Conservation (phyloP, 2,113 vertebrate genomes). For the Mesembrinibis cayennensis region DNA sequence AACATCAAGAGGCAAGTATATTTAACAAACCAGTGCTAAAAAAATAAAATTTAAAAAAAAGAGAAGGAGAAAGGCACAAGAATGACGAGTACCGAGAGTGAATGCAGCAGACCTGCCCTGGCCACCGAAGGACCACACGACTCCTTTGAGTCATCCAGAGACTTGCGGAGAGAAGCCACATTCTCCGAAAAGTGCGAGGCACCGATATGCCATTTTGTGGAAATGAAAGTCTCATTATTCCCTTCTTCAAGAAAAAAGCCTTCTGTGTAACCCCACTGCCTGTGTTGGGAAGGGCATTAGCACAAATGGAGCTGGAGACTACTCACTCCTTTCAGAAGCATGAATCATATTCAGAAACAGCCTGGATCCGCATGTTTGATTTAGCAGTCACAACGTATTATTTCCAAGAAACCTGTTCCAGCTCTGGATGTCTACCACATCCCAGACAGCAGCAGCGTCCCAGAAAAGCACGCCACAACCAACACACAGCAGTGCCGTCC, state of each 20-base stretch:
- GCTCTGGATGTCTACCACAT: neutral
- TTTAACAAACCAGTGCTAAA: neutral
- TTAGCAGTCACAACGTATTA: accelerated
- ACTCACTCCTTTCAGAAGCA: neutral
- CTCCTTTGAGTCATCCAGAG: neutral
- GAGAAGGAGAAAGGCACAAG: neutral
- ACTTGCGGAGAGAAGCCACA: neutral
- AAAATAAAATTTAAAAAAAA: neutral
- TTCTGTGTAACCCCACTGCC: neutral
- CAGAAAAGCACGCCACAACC: neutral
- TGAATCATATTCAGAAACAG: neutral
- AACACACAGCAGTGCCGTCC: accelerated
- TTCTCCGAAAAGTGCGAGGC: neutral
- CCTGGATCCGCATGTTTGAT: neutral
- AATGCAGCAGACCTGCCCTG: neutral
- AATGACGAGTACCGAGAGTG: neutral
- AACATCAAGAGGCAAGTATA: neutral
- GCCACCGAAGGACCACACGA: neutral
- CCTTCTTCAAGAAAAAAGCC: neutral
- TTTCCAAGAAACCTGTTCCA: neutral
- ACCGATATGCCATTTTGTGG: accelerated
- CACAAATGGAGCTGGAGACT: neutral
- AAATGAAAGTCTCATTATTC: neutral
- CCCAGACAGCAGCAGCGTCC: neutral
- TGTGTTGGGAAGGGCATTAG: neutral